Evolutionary conservation across 1,140 invertebrate species (phyloP), one percentile per base, ranked within the genome.

Genomic region (Orussus abietinus): DNA sequence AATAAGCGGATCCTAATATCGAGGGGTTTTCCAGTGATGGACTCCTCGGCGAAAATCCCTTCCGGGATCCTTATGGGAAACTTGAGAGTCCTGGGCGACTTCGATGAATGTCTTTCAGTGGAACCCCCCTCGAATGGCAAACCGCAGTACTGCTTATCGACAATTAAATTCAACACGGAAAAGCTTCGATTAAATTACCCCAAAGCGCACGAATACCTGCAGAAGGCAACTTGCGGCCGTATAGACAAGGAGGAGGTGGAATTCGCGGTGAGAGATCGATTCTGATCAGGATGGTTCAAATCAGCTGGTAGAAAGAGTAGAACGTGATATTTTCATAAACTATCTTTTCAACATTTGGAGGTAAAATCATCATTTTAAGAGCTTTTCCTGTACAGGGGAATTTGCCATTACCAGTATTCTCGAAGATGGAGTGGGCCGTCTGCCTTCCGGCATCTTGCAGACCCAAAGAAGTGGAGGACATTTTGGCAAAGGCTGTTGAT

Each of bases 391-490:
- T 25, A 25, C n/a, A 25, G 22, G 22, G 22, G n/a, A 25, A 7
- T 7, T 25, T 25, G 6, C 22, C 22, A 21, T 51, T 66, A 0
- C 65, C 65, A 2, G 40, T 56, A 17, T 64, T 55, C 42, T 58
- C 60, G 12, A 55, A 44, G 1, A 51, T 63, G 5, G 56, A 66
- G 36, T 68, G 65, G 65, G 65, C 48, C 0, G 12, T 66, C 5
- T 68, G 65, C 30, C 47, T 66, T 2, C 65, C 65, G n/a, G 39
- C 52, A 0, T 56, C 53, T 10, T 68, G 65, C 41, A 43, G 48
- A 4, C 21, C 54, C 4, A 5, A 39, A 0, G 62, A 68, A 32
- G 48, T 68, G 1, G 47, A 66, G 28, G 31, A 37, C 3, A 44
- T 47, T 6, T 38, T 68, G 14, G 22, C 39, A 9, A 10, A 37